Evolutionary conservation across 2,888 invertebrate species (phyloP), one percentile per base, ranked within the genome.

Genomic region (Azorinus chamasolen): DNA sequence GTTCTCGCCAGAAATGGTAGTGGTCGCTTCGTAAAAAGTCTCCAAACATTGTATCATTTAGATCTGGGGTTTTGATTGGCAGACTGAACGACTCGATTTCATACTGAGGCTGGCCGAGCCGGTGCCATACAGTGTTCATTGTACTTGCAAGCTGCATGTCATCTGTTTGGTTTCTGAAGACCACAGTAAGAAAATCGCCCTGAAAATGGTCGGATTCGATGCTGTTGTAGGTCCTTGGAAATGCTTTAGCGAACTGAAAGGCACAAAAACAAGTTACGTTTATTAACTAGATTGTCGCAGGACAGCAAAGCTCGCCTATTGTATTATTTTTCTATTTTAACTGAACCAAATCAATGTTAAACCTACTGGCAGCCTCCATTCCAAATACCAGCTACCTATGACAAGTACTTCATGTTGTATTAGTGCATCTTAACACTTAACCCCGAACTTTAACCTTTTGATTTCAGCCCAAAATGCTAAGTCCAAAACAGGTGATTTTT

Each of bases 11-110:
- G 18, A 73, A 66, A 24, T 51, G 51, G 0, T 27, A 20, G 43
- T 73, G 78, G 45, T 73, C 73, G 25, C 78, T 78, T 41, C 78
- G 55, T 18, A 69, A 53, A 32, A 73, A 65, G 16, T 51, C 51
- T 10, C 8, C 0, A 24, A 22, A 51, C 5, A 22, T 22, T 2
- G 6, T 24, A 24, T 51, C 16, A 51, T 24, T 20, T 8, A 51
- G 1, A 8, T 24, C 24, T 22, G 12, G 10, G 8, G 16, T 24
- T 16, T 22, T 16, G 5, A 25, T 51, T 20, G 51, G 51, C 16
- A 51, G 16, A 3, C 53, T 53, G 22, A 62, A 53, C 0, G 54
- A 6, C 39, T 62, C 69, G 12, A 69, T 25, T 48, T 69, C 39
- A 37, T 45, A 61, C 39, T 46, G 27, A 12, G 61, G 45, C 24